phyloP scores from a whole-genome alignment of 1,140 invertebrate species.

The Apis florea region DNA sequence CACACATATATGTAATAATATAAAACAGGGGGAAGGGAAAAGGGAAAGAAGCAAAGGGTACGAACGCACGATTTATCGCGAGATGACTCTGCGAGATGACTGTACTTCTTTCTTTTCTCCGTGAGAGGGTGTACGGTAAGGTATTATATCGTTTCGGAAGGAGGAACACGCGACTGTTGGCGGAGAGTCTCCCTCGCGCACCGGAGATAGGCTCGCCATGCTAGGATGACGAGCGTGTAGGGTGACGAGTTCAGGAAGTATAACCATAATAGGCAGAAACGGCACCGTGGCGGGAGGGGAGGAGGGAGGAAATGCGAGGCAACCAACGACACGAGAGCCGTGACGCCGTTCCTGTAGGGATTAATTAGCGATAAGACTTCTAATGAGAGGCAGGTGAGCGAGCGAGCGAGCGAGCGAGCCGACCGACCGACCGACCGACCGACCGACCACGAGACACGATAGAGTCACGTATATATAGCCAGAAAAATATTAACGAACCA shows the following conservation, averaged over 20 bases:
- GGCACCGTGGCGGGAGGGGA: slow-evolving; percentile 2
- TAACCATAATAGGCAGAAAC: slow-evolving; percentile 59
- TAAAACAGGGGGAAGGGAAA: not conserved
- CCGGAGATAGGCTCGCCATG: slow-evolving; percentile 29
- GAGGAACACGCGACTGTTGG: slow-evolving; percentile 43
- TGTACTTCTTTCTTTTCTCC: slow-evolving; percentile 45
- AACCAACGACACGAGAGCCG: slow-evolving; percentile 79
- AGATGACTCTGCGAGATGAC: slow-evolving; percentile 46
- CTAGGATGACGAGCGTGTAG: slow-evolving; percentile 44
- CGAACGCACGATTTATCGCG: not conserved
- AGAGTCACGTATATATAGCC: not conserved
- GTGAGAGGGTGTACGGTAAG: too few species aligned
- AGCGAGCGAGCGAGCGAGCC: slow-evolving; percentile 33
- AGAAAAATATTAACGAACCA: slow-evolving; percentile 11
- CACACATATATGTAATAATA: too few species aligned
- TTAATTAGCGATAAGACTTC: slow-evolving; percentile 81
- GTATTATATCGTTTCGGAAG: slow-evolving; percentile 42
- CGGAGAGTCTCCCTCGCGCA: slow-evolving; percentile 52
- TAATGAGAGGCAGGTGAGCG: slow-evolving; percentile 80
- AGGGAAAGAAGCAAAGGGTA: too few species aligned
- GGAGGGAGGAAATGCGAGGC: slow-evolving; percentile 49
- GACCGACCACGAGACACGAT: not conserved
- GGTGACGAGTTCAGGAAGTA: slow-evolving; percentile 68
- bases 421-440: slow-evolving; percentile 39
- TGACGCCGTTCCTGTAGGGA: slow-evolving; percentile 78